Evolutionary conservation across 2,113 vertebrate species (phyloP), one percentile per base, ranked within the genome.

Genomic region (Symphodus melops): DNA sequence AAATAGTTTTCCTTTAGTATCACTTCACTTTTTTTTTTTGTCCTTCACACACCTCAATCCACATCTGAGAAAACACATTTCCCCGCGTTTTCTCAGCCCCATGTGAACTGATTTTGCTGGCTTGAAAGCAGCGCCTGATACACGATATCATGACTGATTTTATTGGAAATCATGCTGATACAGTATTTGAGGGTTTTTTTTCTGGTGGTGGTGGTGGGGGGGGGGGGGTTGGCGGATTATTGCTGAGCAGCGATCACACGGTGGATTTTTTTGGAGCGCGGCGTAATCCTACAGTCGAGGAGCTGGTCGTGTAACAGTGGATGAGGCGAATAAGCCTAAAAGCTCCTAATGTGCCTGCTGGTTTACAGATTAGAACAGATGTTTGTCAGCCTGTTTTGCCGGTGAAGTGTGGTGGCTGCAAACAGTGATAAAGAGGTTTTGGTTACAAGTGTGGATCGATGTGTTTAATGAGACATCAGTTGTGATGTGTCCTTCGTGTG

Each of bases 321-420:
- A 80, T 88, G 58, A 86, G 52, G 54, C 33, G 17, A 90, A 69
- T 81, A 71, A 90, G 57, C 83, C 77, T 52, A 60, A 84, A 74
- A 78, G 66, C 66, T 78, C 52, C 65, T 58, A 56, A 83, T 77
- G 72, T 28, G 61, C 81, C 64, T 75, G 75, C 66, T 88, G 76
- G 72, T 76, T 74, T 71, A 48, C 78, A 77, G 81, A 80, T 82
- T 75, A 77, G 23, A 64, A 58, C 84, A 79, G 81, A 86, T 88
- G 69, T 79, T 80, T 62, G 44, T 72, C 64, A 33, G 54, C 51
- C 61, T 72, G 63, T 75, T 81, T 79, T 2, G 8, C 12, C 62
- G 9, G 44, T 9, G 54, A 79, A 62, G 58, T 12, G 51, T 5
- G 4, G 39, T 33, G 61, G 65, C 78, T 78, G 70, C 44, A 48